A percentile compares a stretch with the other conserved stretches of the same genome.
phyloP scores from a whole-genome alignment of 1,140 invertebrate genomes.

The Drosophila arizonae region DNA sequence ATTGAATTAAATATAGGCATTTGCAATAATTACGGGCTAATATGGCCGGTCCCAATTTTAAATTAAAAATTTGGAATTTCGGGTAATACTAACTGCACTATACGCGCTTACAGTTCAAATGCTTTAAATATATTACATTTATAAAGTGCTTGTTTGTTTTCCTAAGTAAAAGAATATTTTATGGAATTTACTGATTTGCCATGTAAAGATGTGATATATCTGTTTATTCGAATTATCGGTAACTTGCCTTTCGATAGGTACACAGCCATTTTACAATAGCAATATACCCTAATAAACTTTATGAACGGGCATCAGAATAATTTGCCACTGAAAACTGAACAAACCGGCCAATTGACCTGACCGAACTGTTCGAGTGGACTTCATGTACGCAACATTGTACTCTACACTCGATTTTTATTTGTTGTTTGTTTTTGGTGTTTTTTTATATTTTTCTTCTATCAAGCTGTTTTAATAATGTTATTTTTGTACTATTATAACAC shows the following conservation, averaged over 20 bases:
- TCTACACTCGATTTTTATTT: slow-evolving; percentile 22
- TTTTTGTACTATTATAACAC: slow-evolving; percentile 33
- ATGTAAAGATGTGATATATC: no score
- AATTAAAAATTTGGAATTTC: not conserved
- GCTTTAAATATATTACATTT: no score
- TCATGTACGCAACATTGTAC: slow-evolving; percentile 17
- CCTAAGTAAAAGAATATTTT: no score
- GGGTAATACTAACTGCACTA: not conserved
- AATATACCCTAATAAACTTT: not conserved
- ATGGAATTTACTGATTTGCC: no score
- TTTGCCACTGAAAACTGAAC: slow-evolving; percentile 6
- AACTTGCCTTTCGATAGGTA: no score
- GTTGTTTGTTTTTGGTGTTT: slow-evolving; percentile 1
- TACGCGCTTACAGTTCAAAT: not conserved
- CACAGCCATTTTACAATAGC: no score
- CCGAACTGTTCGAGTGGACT: slow-evolving; percentile 19
- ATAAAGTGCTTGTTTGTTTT: no score
- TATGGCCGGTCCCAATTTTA: slow-evolving; percentile 8
- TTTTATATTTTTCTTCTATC: slow-evolving; percentile 8
- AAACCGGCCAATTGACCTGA: slow-evolving; percentile 29
- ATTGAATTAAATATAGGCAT: slow-evolving; percentile 63
- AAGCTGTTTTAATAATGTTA: slow-evolving; percentile 31
- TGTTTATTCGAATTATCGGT: no score
- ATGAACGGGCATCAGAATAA: not conserved
- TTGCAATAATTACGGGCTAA: slow-evolving; percentile 63